These are phyloP conservation scores for Sturnus vulgaris DNA, from an alignment of 2,113 vertebrate species.

Conservation along the genomic window DNA sequence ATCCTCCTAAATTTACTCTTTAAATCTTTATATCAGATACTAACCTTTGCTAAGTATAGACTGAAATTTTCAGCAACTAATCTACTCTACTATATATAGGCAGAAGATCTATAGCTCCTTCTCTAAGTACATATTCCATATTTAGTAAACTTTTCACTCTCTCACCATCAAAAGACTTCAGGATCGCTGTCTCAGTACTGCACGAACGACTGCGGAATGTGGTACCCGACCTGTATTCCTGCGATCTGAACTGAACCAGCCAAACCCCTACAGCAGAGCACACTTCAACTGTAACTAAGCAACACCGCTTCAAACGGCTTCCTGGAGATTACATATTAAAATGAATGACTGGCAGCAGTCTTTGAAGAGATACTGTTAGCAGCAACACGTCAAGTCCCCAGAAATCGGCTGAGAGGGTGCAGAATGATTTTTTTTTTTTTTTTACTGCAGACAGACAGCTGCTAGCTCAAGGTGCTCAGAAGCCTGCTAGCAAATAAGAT, in stretches of 20 bases:
- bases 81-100: background rate
- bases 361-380: background rate
- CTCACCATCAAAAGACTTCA: background rate
- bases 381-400: background rate
- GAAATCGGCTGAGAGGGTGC: background rate
- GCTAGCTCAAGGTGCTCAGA: background rate
- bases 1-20: background rate
- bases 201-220: background rate
- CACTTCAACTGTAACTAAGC: slow-evolving; percentile 63
- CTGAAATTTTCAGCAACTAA: slow-evolving; percentile 3
- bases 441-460: background rate
- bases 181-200: background rate
- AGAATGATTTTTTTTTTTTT: background rate
- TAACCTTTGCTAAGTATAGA: slow-evolving; percentile 24
- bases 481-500: background rate
- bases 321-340: slow-evolving; percentile 49
- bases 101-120: slow-evolving; percentile 14
- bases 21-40: background rate
- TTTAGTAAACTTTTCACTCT: slow-evolving; percentile 34
- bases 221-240: slow-evolving; percentile 5
- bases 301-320: slow-evolving; percentile 53
- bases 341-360: slow-evolving; percentile 52
- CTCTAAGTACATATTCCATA: background rate
- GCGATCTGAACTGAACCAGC: background rate
- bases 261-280: slow-evolving; percentile 33